These are phyloP conservation scores for Drosophila kanapiae DNA, from an alignment of 1,140 invertebrate genomes.

Conservation along the genomic window DNA sequence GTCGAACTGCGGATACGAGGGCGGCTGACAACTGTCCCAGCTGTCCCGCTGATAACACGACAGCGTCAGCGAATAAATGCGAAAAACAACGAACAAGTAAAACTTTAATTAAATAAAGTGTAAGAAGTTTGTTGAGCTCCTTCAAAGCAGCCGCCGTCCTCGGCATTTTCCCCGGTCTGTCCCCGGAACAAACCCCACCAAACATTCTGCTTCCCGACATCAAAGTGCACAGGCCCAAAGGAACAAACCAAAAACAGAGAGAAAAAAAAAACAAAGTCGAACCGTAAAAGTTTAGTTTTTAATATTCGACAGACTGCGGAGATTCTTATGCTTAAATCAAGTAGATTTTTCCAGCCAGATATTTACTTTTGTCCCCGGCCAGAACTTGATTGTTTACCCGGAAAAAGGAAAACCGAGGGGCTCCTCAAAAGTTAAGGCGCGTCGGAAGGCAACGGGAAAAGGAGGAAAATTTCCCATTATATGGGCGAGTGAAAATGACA, in stretches of 20 bases:
- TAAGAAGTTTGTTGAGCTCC: constrained; percentile 76
- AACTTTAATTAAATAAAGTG: constrained; percentile 82
- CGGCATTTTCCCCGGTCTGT: neutral
- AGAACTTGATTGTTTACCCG: constrained; percentile 57
- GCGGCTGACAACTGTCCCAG: constrained; percentile 68
- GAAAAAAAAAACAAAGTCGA: constrained; percentile 2
- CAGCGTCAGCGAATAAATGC: constrained; percentile 52
- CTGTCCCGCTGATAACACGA: constrained; percentile 68
- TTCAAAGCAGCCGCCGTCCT: constrained; percentile 55
- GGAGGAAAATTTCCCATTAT: constrained; percentile 68
- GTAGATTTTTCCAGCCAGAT: constrained; percentile 60
- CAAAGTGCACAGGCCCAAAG: constrained; percentile 31
- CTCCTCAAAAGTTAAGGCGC: constrained; percentile 4
- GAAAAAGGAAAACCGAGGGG: constrained; percentile 23
- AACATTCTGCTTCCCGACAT: constrained; percentile 29
- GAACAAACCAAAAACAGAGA: constrained; percentile 1
- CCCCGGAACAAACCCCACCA: constrained; percentile 1
- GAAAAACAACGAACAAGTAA: constrained; percentile 58
- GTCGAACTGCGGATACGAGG: constrained; percentile 32
- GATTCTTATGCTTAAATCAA: constrained; percentile 62
- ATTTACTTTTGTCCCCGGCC: constrained; percentile 57
- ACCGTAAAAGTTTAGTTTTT: constrained; percentile 59
- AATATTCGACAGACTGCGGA: constrained; percentile 49
- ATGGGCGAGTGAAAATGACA: constrained; percentile 79
- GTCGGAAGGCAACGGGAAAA: neutral